A percentile compares a stretch with the other conserved stretches of the same genome.
These are phyloP conservation scores for Myotis vivesi DNA, from an alignment of 2,797 vertebrate species.

Conservation along the genomic window DNA sequence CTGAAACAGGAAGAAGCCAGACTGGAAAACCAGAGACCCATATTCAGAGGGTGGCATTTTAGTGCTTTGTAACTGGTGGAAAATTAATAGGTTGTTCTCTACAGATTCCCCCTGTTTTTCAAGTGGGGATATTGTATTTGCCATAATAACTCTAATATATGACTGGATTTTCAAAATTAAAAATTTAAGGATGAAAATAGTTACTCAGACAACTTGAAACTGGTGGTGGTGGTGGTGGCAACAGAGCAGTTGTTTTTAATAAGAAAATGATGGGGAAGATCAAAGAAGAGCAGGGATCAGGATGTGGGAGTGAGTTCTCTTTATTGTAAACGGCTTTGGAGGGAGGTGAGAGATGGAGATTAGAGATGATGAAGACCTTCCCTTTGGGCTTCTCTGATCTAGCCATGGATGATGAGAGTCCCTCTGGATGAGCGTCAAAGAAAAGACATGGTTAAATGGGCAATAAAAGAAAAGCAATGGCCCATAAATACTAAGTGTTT, in stretches of 20 bases:
- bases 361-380: conserved; percentile 61
- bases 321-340: conserved; percentile 72
- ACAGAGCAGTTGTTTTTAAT: conserved; percentile 78
- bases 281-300: conserved; percentile 73
- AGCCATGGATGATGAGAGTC: conserved; percentile 72
- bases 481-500: conserved; percentile 84
- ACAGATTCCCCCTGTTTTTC: conserved; percentile 65
- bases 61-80: conserved; percentile 64
- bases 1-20: conserved; percentile 69
- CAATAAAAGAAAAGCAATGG: conserved; percentile 80
- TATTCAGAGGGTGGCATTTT: conserved; percentile 68
- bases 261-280: conserved; percentile 78
- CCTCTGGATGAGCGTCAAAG: conserved; percentile 80
- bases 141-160: conserved; percentile 68
- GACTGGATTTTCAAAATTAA: conserved; percentile 76
- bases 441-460: conserved; percentile 81
- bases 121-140: conserved; percentile 65
- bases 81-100: conserved; percentile 74
- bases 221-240: conserved; percentile 53
- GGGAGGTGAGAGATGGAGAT: conserved; percentile 70
- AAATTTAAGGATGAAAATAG: conserved; percentile 73
- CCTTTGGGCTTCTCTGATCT: conserved; percentile 70
- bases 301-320: conserved; percentile 75
- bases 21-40: conserved; percentile 42
- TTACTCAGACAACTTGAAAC: conserved; percentile 61